A percentile compares a stretch with the other conserved stretches of the same genome.
Conservation (phyloP, 2,888 invertebrate species). For the Petrolisthes manimaculis region DNA sequence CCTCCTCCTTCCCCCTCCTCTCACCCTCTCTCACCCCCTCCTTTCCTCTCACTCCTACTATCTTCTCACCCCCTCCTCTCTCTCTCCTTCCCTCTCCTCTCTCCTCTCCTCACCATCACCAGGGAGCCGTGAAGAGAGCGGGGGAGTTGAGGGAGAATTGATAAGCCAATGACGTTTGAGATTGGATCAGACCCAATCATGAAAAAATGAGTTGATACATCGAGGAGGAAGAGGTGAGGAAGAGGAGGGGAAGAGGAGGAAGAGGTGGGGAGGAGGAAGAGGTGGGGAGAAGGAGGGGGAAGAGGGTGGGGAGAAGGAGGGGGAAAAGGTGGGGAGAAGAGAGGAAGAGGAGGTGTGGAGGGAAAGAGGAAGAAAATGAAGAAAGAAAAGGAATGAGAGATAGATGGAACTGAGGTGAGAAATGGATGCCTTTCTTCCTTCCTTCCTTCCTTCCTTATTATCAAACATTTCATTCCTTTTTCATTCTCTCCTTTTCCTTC, state of each 20-base stretch:
- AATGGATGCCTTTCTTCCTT: too few relatives aligned
- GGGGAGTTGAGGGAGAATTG: constrained; percentile 2
- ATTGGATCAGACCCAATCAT: constrained; percentile 34
- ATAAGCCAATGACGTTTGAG: constrained; percentile 15
- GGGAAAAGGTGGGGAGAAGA: background rate
- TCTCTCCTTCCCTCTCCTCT: background rate
- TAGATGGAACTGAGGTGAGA: background rate
- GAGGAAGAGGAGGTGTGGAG: background rate
- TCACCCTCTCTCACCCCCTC: background rate
- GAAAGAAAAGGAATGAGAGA: background rate
- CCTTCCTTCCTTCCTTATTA: too few relatives aligned
- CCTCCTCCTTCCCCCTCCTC: background rate
- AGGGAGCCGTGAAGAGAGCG: background rate
- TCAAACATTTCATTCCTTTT: too few relatives aligned
- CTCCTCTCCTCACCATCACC: background rate
- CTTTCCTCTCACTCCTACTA: background rate
- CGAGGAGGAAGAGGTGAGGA: background rate
- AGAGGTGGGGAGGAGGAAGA: background rate
- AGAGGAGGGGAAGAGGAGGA: background rate
- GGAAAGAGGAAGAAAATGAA: background rate
- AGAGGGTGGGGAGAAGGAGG: background rate
- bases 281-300: background rate
- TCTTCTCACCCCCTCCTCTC: background rate
- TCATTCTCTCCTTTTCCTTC: too few relatives aligned
- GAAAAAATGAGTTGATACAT: constrained; percentile 29